Conservation (phyloP, 64 coral and sea anemone genomes). For the Montipora sp. region DNA sequence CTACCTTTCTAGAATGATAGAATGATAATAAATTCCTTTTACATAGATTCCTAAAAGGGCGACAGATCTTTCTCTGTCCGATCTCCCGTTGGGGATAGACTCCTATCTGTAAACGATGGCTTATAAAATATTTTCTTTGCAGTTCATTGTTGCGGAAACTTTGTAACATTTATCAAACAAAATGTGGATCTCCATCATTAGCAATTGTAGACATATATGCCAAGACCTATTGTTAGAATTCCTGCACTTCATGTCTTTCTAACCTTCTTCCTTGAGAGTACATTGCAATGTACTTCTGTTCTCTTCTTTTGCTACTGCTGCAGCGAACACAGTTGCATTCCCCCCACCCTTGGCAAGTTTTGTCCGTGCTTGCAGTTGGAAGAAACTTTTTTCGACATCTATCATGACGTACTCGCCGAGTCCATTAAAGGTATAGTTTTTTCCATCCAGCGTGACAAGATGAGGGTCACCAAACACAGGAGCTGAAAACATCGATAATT, state of each 20-base stretch:
- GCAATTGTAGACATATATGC: too few species aligned
- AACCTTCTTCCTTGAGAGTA: slow-evolving; percentile 33
- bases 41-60: too few species aligned
- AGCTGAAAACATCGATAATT: background rate
- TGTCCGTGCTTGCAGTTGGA: slow-evolving; percentile 67
- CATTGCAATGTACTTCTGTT: slow-evolving; percentile 18
- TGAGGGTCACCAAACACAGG: slow-evolving; percentile 67
- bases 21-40: too few species aligned
- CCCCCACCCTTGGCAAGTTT: slow-evolving; percentile 52
- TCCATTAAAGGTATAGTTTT: slow-evolving; percentile 77
- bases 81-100: too few species aligned
- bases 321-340: slow-evolving; percentile 35
- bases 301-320: slow-evolving; percentile 47
- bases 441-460: slow-evolving; percentile 57
- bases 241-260: background rate
- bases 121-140: too few species aligned
- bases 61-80: too few species aligned
- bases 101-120: too few species aligned
- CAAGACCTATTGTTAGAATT: too few species aligned
- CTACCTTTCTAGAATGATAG: too few species aligned
- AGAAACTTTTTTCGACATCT: background rate
- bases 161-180: too few species aligned
- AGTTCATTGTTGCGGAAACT: too few species aligned
- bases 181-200: too few species aligned
- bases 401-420: slow-evolving; percentile 65